Evolutionary conservation across 1,140 invertebrate genomes (phyloP).

Genomic region (Hetaerina americana): DNA sequence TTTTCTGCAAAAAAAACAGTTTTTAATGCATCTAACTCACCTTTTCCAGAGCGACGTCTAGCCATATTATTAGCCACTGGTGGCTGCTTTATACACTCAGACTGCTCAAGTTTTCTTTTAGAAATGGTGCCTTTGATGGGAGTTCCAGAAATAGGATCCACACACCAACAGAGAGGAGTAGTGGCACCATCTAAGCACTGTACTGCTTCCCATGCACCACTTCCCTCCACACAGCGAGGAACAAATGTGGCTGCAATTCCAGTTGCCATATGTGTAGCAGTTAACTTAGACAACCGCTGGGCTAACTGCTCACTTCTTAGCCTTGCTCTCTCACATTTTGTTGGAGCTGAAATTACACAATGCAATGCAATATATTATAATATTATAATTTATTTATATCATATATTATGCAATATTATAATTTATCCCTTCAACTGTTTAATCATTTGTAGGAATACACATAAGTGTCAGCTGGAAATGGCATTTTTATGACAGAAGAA

Average conservation of each 20-base stretch:
- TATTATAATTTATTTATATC: too few species aligned
- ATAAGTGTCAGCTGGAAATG: too few species aligned
- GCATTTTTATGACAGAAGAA: too few species aligned
- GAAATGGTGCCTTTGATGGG: slow-evolving; percentile 40
- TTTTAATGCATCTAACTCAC: too few species aligned
- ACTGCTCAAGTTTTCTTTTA: background rate
- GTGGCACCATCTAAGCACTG: slow-evolving; percentile 57
- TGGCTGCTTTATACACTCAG: background rate
- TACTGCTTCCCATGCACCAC: slow-evolving; percentile 62
- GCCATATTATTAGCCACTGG: background rate
- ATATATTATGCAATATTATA: too few species aligned
- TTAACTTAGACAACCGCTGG: slow-evolving; percentile 51
- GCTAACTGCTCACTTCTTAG: slow-evolving; percentile 59
- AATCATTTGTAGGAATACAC: too few species aligned
- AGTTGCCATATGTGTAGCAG: slow-evolving; percentile 20
- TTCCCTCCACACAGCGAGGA: slow-evolving; percentile 54
- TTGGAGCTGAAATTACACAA: slow-evolving; percentile 44
- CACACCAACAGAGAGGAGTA: slow-evolving; percentile 74
- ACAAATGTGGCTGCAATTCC: slow-evolving; percentile 36
- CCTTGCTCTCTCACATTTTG: slow-evolving; percentile 61
- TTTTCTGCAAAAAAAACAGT: too few species aligned
- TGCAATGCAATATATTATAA: too few species aligned
- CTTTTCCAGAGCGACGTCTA: background rate
- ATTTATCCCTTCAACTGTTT: too few species aligned
- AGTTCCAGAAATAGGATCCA: slow-evolving; percentile 55